Base-by-base conservation (phyloP, 2,797 vertebrate genomes). In the Gambusia yucatana region DNA sequence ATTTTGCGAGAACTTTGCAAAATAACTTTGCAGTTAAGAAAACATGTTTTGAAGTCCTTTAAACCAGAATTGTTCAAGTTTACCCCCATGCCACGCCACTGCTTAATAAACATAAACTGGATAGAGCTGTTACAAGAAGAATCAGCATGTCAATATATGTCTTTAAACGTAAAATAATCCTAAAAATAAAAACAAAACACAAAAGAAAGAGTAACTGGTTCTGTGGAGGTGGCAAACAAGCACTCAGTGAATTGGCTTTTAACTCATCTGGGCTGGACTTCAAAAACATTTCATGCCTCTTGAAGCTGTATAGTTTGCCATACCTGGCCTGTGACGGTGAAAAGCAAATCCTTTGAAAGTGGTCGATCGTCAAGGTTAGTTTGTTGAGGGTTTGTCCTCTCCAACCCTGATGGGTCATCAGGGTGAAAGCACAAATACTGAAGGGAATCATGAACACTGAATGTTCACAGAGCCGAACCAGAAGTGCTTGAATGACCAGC, bases 401-500 rank as follows among this genome's bases (percentile, higher is more conserved):
- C 14, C 25, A 6, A 36, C 48, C n/a, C 33, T 33, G 33, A 33
- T 33, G n/a, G 17, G 63, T 59, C 17, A 6, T 47, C 22, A 28
- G 57, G 75, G 78, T 75, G 3, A 16, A 11, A 41, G 61, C 43
- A 28, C 14, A 28, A 16, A 72, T 83, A 72, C 79, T 72, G 46
- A 25, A 11, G 28, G 78, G 77, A 87, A 78, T 80, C 70, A 65
- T 46, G 74, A 67, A 33, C 33, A 33, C 33, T 33, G 33, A 33
- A 33, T 33, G 75, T 22, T 69, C 72, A 77, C 80, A 86, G 85
- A 80, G 86, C 86, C 78, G 44, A 52, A 57, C 72, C 81, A 41
- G 80, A 74, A 65, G 75, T 75, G 80, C 17, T 82, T 73, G 77
- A 82, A 78, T 76, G 59, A 59, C 72, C 33, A 63, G 81, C 73